phyloP scores from a whole-genome alignment of 2,888 invertebrate species.

The Aphodius granarius region DNA sequence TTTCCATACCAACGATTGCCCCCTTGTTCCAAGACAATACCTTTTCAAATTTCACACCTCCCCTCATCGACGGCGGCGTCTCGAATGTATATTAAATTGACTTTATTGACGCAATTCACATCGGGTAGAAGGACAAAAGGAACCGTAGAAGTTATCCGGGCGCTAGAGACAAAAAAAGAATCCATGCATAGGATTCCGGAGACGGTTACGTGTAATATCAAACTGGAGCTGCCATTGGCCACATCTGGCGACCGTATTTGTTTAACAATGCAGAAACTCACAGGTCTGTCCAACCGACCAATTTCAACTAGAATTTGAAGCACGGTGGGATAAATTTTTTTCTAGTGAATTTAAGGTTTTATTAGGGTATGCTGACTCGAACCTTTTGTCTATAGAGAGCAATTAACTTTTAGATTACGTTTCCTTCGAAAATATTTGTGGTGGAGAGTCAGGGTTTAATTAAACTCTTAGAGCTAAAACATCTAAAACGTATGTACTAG shows the following conservation, averaged over 20 bases:
- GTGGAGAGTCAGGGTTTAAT: too few relatives aligned
- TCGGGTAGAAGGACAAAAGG: neutral
- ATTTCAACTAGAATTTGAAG: neutral
- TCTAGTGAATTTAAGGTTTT: neutral
- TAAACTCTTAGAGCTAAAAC: too few relatives aligned
- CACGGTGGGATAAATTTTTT: neutral
- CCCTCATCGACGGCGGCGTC: neutral
- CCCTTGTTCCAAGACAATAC: neutral
- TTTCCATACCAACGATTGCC: neutral
- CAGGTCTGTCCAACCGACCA: neutral
- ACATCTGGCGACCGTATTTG: neutral
- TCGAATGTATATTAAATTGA: neutral
- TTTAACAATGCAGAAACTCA: slow-evolving; percentile 5
- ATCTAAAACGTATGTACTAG: too few relatives aligned
- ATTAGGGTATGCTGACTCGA: neutral
- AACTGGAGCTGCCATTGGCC: neutral
- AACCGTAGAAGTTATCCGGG: neutral
- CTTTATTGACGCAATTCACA: neutral
- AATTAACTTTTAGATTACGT: neutral
- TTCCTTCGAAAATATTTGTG: neutral
- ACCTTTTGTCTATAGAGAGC: neutral
- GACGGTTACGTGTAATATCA: neutral
- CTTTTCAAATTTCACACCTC: neutral
- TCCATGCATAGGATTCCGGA: neutral
- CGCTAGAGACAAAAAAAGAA: neutral